A percentile compares a stretch with the other conserved stretches of the same genome.
Evolutionary conservation across 1,140 invertebrate genomes (phyloP).

Genomic region (Planococcus citri): DNA sequence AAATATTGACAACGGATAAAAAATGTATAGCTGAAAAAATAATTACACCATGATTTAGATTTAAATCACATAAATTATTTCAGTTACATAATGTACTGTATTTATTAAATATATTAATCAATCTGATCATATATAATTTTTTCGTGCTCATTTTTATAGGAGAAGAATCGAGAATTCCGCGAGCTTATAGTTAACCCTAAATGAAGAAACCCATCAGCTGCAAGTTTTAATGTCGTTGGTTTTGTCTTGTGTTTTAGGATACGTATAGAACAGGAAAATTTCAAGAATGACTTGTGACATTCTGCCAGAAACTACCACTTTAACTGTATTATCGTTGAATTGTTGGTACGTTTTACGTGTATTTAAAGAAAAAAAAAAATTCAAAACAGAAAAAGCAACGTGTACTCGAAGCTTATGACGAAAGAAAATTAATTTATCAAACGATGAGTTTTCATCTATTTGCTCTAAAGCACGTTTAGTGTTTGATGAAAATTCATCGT

Average conservation of each 20-base stretch:
- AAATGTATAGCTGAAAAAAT: neutral
- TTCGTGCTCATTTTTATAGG: neutral
- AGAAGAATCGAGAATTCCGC: neutral
- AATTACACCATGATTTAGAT: neutral
- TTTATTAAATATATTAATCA: neutral
- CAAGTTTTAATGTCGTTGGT: neutral
- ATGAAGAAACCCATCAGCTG: neutral
- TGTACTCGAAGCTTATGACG: neutral
- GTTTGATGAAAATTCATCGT: neutral
- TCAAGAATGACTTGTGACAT: neutral
- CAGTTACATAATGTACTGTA: neutral
- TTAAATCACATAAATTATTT: neutral
- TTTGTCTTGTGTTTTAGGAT: conserved; percentile 3
- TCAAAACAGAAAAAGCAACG: no score
- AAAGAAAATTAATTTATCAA: neutral
- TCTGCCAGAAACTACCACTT: conserved; percentile 10
- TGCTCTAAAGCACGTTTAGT: neutral
- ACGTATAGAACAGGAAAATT: neutral
- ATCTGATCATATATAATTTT: neutral
- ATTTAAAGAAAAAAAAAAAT: no score
- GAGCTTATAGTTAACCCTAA: neutral
- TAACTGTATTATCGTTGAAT: conserved; percentile 20
- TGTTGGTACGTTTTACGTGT: conserved; percentile 16
- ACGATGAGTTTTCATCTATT: neutral
- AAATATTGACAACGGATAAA: neutral